phyloP scores from a whole-genome alignment of 2,888 invertebrate genomes.

The Baccha elongata region DNA sequence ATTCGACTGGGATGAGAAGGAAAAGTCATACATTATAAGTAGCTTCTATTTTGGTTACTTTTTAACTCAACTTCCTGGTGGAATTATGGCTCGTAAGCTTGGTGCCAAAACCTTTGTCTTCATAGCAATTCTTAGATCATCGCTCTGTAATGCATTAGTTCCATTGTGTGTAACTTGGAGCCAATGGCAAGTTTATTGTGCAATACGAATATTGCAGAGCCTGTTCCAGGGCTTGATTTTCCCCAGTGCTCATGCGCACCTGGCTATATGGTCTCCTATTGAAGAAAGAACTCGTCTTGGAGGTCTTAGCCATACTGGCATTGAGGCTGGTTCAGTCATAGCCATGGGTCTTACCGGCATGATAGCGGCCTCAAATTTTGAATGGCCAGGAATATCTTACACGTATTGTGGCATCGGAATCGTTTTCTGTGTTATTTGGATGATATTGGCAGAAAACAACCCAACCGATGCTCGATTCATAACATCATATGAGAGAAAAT shows the following conservation, averaged over 20 bases:
- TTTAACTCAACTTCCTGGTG: too few relatives aligned
- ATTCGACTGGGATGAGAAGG: constrained; percentile 83
- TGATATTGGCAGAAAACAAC: constrained; percentile 83
- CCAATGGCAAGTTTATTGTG: constrained; percentile 84
- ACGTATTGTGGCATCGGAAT: constrained; percentile 82
- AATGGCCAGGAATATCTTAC: too few relatives aligned
- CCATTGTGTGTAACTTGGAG: constrained; percentile 86
- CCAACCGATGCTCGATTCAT: constrained; percentile 84
- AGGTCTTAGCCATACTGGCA: constrained; percentile 82
- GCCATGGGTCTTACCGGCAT: constrained; percentile 85
- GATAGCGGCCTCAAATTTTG: constrained; percentile 82
- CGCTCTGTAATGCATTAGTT: too few relatives aligned
- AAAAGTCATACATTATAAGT: too few relatives aligned
- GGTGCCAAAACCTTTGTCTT: too few relatives aligned
- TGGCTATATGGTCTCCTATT: constrained; percentile 86
- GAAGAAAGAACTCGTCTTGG: constrained; percentile 83
- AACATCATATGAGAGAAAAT: constrained; percentile 83
- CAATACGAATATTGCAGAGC: constrained; percentile 85
- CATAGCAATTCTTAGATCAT: too few relatives aligned
- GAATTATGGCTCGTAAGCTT: too few relatives aligned
- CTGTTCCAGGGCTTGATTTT: constrained; percentile 86
- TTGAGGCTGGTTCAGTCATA: constrained; percentile 85
- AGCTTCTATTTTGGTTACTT: constrained; percentile 86
- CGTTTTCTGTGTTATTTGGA: constrained; percentile 83
- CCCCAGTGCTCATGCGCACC: too few relatives aligned